phyloP scores from a whole-genome alignment of 2,113 vertebrate genomes.

The Irena cyanogastra region DNA sequence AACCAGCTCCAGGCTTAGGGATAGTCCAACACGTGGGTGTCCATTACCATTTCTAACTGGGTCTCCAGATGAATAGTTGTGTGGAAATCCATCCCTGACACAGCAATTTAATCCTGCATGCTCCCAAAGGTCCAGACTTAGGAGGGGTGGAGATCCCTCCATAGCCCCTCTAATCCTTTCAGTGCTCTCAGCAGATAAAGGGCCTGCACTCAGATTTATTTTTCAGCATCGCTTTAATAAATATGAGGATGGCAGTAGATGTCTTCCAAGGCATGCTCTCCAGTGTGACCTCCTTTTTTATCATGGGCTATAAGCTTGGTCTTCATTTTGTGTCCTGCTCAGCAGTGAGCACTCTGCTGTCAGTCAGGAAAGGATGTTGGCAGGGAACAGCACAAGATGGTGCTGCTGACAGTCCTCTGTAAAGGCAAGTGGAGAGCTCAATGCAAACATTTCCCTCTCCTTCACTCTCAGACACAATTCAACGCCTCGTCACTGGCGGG shows the following conservation, averaged over 20 bases:
- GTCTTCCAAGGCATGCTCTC: neutral
- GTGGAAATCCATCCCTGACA: neutral
- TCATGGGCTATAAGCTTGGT: neutral
- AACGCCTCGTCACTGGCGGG: accelerated
- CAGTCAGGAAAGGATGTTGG: neutral
- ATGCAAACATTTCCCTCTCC: neutral
- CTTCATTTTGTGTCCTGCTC: neutral
- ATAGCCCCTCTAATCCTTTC: neutral
- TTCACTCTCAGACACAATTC: neutral
- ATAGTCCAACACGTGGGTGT: neutral
- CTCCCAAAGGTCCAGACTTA: neutral
- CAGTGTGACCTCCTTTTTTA: neutral
- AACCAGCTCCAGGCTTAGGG: neutral
- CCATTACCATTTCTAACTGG: neutral
- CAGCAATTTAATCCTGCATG: neutral
- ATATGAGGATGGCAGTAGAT: neutral
- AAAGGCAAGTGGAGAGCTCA: neutral
- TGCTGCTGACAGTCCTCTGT: neutral
- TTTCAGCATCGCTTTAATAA: neutral
- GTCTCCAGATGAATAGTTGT: neutral
- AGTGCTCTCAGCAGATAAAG: neutral
- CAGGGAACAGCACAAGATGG: neutral
- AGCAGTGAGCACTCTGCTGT: accelerated
- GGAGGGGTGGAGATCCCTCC: neutral
- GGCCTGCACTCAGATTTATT: accelerated